phyloP scores from a whole-genome alignment of 2,113 vertebrate species.

The Marmota flaviventris region DNA sequence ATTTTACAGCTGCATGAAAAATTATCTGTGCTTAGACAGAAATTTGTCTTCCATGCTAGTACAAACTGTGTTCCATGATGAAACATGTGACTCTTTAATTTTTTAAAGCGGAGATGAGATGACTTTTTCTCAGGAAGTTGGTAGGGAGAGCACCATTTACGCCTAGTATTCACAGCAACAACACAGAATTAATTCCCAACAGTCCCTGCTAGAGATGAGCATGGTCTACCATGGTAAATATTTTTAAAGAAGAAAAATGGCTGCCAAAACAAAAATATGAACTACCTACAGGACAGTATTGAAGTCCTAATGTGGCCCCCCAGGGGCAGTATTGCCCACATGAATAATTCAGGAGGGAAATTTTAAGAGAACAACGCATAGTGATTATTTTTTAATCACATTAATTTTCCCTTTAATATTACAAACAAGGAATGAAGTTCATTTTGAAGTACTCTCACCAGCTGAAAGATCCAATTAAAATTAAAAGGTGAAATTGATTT shows the following conservation, averaged over 20 bases:
- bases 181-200: not conserved
- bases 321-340: not conserved
- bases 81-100: slow-evolving; percentile 15
- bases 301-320: not conserved
- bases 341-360: slow-evolving; percentile 64
- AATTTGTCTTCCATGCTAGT: not conserved
- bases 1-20: slow-evolving; percentile 31
- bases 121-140: not conserved
- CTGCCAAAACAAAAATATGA: not conserved
- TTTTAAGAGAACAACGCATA: not conserved
- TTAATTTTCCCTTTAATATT: slow-evolving; percentile 76
- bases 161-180: not conserved
- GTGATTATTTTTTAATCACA: slow-evolving; percentile 70
- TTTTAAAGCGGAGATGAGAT: not conserved
- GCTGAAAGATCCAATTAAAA: slow-evolving; percentile 71
- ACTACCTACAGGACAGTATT: not conserved
- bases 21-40: not conserved
- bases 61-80: not conserved
- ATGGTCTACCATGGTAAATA: not conserved
- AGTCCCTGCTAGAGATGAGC: not conserved
- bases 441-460: slow-evolving; percentile 30
- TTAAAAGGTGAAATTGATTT: slow-evolving; percentile 70
- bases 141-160: not conserved
- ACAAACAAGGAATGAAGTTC: slow-evolving; percentile 66
- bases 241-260: not conserved